A percentile compares a stretch with the other conserved stretches of the same genome.
Conservation (phyloP, 2,113 vertebrate genomes). For the Albula glossodonta region DNA sequence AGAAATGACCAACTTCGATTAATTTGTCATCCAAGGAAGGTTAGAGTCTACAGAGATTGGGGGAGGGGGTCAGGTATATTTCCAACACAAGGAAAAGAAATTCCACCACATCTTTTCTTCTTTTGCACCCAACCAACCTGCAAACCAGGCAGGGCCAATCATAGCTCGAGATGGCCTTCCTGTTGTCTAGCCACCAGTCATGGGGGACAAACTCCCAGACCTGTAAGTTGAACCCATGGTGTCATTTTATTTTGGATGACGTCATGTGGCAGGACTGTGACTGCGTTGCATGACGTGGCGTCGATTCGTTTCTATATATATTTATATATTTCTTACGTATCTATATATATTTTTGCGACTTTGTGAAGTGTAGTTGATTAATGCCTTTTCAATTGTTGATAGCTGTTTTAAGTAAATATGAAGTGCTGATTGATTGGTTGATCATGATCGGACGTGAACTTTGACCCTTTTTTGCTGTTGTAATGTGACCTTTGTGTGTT, state of each 20-base stretch:
- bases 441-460: constrained; percentile 68
- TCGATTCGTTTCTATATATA: constrained; percentile 59
- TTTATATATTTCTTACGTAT: constrained; percentile 34
- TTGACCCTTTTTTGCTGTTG: constrained; percentile 70
- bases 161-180: constrained; percentile 74
- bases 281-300: constrained; percentile 77
- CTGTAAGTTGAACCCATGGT: constrained; percentile 81
- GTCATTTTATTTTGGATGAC: constrained; percentile 77
- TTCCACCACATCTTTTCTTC: constrained; percentile 71
- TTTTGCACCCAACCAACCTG: constrained; percentile 70
- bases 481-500: constrained; percentile 69
- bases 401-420: constrained; percentile 67
- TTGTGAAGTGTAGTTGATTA: constrained; percentile 72
- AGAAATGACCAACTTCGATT: constrained; percentile 50
- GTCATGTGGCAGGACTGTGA: constrained; percentile 79
- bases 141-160: constrained; percentile 73
- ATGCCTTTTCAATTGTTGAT: constrained; percentile 66
- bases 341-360: constrained; percentile 61
- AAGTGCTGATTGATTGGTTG: constrained; percentile 68
- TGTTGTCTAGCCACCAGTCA: constrained; percentile 72
- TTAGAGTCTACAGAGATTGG: constrained; percentile 39
- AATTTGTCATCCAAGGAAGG: constrained; percentile 50
- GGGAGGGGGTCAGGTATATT: constrained; percentile 34
- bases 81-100: constrained; percentile 51
- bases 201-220: constrained; percentile 66